Evolutionary conservation across 2,113 vertebrate genomes (phyloP), one percentile per base, ranked within the genome.

Genomic region (Struthidea cinerea): DNA sequence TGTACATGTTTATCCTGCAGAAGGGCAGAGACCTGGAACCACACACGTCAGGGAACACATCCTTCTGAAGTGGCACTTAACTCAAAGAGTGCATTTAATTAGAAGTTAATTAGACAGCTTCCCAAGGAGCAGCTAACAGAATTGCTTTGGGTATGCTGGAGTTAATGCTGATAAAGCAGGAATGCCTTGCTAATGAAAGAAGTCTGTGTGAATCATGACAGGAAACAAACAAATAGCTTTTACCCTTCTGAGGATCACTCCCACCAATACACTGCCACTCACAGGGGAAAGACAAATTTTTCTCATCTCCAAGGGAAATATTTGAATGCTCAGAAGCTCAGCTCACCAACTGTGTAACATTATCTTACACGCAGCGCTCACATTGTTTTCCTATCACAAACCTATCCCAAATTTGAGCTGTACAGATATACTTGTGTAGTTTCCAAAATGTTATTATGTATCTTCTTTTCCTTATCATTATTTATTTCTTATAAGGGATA

Each of bases 1-100:
- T 9, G 6, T 30, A 52, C 8, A 3, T 1, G 47, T 64, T 82
- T 27, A 71, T 75, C 27, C 65, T 32, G 14, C 18, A 4, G 3
- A 24, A 74, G 37, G 33, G 53, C 85, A 53, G 24, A 37, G 52
- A 68, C 18, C 79, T 56, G 39, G 44, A 61, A 26, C 47, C 27
- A 42, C 1, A 0, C 5, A 0, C 18, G 60, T 12, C 16, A 1
- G 79, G 76, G 49, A 64, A 23, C 24, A 16, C 13, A 60, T 27
- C 47, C 27, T 22, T 28, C 63, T 53, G 6, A 60, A 79, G 27
- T 7, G 44, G 28, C 67, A 60, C 50, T 92, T 33, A 20, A 52
- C 26, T 19, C 61, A 9, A 41, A 90, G 35, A 35, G 55, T 10
- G 63, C 5, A 61, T 61, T 83, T 47, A 69, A 76, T 83, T 41